These are phyloP conservation scores for Lepidochitona cinerea DNA, from an alignment of 2,888 invertebrate species.

Conservation along the genomic window DNA sequence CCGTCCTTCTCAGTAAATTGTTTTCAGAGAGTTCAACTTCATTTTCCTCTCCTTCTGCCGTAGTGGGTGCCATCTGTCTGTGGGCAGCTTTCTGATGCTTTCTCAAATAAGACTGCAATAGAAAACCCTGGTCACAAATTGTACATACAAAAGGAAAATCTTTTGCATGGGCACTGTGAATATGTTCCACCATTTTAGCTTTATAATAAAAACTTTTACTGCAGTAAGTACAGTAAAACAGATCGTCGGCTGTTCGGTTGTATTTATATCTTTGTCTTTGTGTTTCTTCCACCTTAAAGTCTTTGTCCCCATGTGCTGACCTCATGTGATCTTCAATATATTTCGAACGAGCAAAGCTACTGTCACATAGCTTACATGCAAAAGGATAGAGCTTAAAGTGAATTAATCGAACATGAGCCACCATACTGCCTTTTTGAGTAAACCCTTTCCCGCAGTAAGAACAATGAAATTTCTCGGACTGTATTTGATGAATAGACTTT, in stretches of 20 bases:
- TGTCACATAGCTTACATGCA: slow-evolving; percentile 38
- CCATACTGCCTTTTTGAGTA: slow-evolving; percentile 41
- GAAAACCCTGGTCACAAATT: slow-evolving; percentile 50
- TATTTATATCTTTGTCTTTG: slow-evolving; percentile 35
- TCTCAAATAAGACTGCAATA: slow-evolving; percentile 40
- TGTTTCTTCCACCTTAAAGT: slow-evolving; percentile 19
- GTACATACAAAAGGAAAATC: slow-evolving; percentile 48
- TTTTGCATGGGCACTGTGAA: slow-evolving; percentile 45
- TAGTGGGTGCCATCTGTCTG: slow-evolving; percentile 12
- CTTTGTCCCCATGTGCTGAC: slow-evolving; percentile 35
- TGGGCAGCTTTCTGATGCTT: slow-evolving; percentile 47
- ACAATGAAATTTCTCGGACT: slow-evolving; percentile 49
- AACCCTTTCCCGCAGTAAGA: slow-evolving; percentile 58
- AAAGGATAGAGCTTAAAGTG: slow-evolving; percentile 51
- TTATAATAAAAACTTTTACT: slow-evolving; percentile 47
- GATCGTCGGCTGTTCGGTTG: slow-evolving; percentile 38
- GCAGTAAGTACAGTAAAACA: slow-evolving; percentile 49
- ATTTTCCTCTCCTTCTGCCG: slow-evolving; percentile 18
- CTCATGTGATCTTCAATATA: slow-evolving; percentile 49
- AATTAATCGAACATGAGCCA: slow-evolving; percentile 45
- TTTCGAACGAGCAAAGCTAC: slow-evolving; percentile 35
- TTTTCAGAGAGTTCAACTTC: background rate
- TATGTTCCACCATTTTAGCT: slow-evolving; percentile 49
- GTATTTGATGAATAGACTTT: slow-evolving; percentile 41
- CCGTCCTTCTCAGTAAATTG: background rate